Evolutionary conservation across 1,140 invertebrate species (phyloP), one percentile per base, ranked within the genome.

Genomic region (Drosophila sechellia): DNA sequence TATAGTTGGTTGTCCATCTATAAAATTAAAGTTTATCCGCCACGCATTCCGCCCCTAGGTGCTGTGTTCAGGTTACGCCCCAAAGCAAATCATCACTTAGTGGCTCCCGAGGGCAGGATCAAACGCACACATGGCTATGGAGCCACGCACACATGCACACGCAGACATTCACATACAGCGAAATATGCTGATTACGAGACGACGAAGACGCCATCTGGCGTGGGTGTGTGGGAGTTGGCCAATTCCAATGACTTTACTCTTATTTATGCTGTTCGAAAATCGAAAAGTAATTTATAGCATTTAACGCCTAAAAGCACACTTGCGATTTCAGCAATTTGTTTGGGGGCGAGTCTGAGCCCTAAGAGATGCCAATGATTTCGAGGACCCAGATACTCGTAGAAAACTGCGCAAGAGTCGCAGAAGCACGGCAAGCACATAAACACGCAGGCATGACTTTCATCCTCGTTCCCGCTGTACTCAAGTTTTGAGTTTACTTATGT

Each of bases 281-380:
- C 71, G 75, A 79, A 81, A 79, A 60, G 79, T 81, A 81, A 81
- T 87, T 87, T 87, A 87, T 79, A 69, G 66, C 71, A 83, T 79
- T 87, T 87, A 79, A 81, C 75, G 85, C 85, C 81, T 73, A 77
- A 72, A 70, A 79, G 80, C 85, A 81, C 80, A 89, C 74, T 76
- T 72, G 80, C 64, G 85, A 85, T 90, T 84, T 81, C 68, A 85
- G 65, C 70, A 79, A 90, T 90, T 90, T 81, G 31, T 3, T 31
- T 31, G 31, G 31, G 12, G 12, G 35, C 35, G 15, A 43, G 42
- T 15, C 39, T 8, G 60, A 37, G 37, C 2, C 6, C 42, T 48
- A 42, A 31, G 45, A 42, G 64, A 48, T 57, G 37, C 35, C 64
- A 64, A 68, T 25, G 58, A 50, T 64, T 66, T 64, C 31, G 10